Percentiles rank a stretch among this genome's conserved stretches.
Evolutionary conservation across 2,113 vertebrate genomes (phyloP).

Genomic region (Poecile atricapillus): DNA sequence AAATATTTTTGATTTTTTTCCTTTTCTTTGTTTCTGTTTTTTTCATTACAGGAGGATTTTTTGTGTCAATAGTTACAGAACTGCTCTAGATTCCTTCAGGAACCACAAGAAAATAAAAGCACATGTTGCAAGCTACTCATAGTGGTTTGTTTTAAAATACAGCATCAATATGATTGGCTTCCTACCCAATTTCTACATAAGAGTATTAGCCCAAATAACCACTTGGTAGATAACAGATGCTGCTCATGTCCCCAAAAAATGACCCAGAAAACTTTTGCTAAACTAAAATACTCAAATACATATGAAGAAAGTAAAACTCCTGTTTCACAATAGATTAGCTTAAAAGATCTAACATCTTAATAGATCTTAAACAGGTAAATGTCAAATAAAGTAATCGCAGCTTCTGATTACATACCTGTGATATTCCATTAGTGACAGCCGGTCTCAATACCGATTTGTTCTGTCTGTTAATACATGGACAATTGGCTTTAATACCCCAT

Average conservation of each 20-base stretch:
- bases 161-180: not conserved
- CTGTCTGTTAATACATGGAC: slow-evolving; percentile 93
- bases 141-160: not conserved
- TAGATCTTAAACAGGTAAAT: not conserved
- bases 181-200: not conserved
- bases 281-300: not conserved
- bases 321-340: not conserved
- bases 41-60: not conserved
- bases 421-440: slow-evolving; percentile 92
- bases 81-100: not conserved
- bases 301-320: not conserved
- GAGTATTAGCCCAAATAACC: not conserved
- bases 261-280: not conserved
- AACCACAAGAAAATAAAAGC: not conserved
- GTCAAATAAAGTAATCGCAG: not conserved
- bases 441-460: slow-evolving; percentile 88
- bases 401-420: slow-evolving; percentile 81
- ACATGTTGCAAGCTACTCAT: not conserved
- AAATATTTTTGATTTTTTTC: not conserved
- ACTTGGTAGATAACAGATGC: not conserved
- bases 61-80: not conserved
- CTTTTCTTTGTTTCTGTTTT: not conserved
- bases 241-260: not conserved
- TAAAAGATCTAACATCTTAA: not conserved
- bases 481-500: slow-evolving; percentile 99